phyloP scores from a whole-genome alignment of 2,888 invertebrate genomes.

The Homarus gammarus region DNA sequence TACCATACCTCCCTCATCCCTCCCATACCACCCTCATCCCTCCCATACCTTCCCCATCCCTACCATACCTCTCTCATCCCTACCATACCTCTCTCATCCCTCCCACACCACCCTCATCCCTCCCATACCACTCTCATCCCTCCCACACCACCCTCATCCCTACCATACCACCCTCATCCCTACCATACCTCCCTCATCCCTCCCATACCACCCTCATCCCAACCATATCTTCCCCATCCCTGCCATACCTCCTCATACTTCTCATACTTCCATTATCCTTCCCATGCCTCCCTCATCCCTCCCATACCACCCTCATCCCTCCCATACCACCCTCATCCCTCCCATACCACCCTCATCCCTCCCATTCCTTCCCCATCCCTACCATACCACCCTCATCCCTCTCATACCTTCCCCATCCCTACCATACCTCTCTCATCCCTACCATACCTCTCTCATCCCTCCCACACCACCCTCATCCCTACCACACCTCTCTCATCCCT shows the following conservation, averaged over 20 bases:
- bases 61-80: neutral
- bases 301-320: neutral
- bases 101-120: neutral
- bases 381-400: neutral
- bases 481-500: too few species aligned
- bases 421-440: too few species aligned
- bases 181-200: neutral
- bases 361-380: neutral
- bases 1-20: neutral
- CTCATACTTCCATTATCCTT: neutral
- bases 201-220: neutral
- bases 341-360: neutral
- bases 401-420: too few species aligned
- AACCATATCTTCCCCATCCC: too few species aligned
- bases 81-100: too few species aligned
- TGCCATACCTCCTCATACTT: neutral
- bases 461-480: too few species aligned
- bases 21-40: neutral
- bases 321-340: neutral
- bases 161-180: neutral
- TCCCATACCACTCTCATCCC: neutral
- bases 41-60: neutral
- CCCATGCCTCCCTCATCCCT: neutral
- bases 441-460: too few species aligned
- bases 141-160: neutral